These are phyloP conservation scores for Scaptomyza tumidula DNA, from an alignment of 2,888 invertebrate genomes.

Conservation along the genomic window DNA sequence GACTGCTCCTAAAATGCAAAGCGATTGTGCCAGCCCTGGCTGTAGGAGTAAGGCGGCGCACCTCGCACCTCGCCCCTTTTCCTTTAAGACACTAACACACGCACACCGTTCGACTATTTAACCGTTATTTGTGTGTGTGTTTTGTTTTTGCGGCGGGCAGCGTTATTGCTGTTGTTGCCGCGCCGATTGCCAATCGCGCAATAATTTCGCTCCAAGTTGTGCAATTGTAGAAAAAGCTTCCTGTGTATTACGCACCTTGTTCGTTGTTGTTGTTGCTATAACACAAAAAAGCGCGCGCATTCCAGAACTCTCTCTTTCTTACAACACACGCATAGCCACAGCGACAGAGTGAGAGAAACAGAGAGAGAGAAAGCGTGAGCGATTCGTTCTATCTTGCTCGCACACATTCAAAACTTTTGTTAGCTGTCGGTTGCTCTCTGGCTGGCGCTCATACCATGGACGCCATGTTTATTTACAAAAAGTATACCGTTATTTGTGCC, in stretches of 20 bases:
- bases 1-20: constrained; percentile 47
- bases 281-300: constrained; percentile 73
- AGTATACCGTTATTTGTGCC: constrained; percentile 62
- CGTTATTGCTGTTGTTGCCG: constrained; percentile 66
- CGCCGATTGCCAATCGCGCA: constrained; percentile 72
- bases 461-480: constrained; percentile 77
- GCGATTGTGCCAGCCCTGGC: constrained; percentile 50
- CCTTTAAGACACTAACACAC: constrained; percentile 5
- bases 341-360: background rate
- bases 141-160: constrained; percentile 59
- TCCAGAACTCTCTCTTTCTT: constrained; percentile 62
- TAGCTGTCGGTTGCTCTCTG: constrained; percentile 25
- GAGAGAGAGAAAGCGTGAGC: constrained; percentile 4
- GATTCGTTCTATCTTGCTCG: constrained; percentile 10
- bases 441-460: constrained; percentile 60
- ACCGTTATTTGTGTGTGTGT: constrained; percentile 52
- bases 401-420: constrained; percentile 9
- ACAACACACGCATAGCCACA: constrained; percentile 30
- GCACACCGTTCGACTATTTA: constrained; percentile 26
- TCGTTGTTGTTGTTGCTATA: constrained; percentile 26
- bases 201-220: constrained; percentile 68
- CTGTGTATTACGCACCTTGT: constrained; percentile 56
- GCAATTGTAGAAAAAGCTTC: constrained; percentile 75
- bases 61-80: constrained; percentile 11
- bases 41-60: constrained; percentile 13